These are phyloP conservation scores for Empidonax traillii DNA, from an alignment of 2,113 vertebrate genomes.

Conservation along the genomic window DNA sequence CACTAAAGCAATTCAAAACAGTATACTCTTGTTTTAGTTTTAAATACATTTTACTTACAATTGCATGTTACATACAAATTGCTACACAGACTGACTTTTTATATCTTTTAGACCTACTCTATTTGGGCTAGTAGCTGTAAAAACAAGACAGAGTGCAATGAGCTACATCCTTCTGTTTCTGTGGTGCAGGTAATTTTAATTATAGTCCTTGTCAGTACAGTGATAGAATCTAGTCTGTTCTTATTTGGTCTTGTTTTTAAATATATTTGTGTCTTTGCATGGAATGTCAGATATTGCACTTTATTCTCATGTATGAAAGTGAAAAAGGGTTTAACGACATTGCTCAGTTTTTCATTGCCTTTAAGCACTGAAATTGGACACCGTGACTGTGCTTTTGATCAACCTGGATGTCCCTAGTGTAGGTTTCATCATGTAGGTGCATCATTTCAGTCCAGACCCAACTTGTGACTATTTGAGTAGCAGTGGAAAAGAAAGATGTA, in stretches of 20 bases:
- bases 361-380: not conserved
- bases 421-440: not conserved
- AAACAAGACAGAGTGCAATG: slow-evolving; percentile 95
- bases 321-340: not conserved
- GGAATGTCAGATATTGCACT: not conserved
- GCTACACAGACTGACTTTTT: not conserved
- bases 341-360: not conserved
- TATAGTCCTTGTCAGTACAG: not conserved
- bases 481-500: not conserved
- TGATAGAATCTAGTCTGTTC: not conserved
- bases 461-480: not conserved
- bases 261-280: not conserved
- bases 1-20: not conserved
- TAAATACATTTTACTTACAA: not conserved
- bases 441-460: not conserved
- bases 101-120: slow-evolving; percentile 87
- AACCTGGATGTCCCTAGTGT: not conserved
- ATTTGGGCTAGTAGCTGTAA: slow-evolving; percentile 97
- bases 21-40: not conserved
- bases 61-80: not conserved
- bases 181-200: slow-evolving; percentile 89
- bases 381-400: not conserved
- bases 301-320: not conserved
- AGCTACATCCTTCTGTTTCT: slow-evolving; percentile 93
- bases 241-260: not conserved